A percentile compares a stretch with the other conserved stretches of the same genome.
These are phyloP conservation scores for Muntiacus muntjak DNA, from an alignment of 2,113 vertebrate genomes.

Conservation along the genomic window DNA sequence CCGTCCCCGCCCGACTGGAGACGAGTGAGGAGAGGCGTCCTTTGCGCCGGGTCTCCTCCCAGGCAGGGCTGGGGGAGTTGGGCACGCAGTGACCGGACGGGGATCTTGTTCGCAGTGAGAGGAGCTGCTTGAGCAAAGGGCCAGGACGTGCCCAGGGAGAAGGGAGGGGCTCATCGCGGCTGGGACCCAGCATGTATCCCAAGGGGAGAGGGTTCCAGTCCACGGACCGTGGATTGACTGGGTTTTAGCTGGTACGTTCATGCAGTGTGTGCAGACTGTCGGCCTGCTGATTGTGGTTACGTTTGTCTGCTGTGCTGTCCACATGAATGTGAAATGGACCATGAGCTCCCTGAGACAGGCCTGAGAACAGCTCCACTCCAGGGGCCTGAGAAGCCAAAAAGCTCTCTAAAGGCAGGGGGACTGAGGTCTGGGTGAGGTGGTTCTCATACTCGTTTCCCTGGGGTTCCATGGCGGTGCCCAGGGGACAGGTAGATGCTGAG, in stretches of 20 bases:
- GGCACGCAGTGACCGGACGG: background rate
- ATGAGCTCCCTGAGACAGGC: background rate
- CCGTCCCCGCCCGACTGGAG: background rate
- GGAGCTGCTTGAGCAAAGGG: background rate
- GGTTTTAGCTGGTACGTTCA: background rate
- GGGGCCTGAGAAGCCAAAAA: background rate
- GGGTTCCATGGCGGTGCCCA: background rate
- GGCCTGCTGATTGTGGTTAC: background rate
- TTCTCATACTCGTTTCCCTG: background rate
- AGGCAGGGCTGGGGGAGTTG: background rate
- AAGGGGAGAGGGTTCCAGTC: background rate
- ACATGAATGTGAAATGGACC: background rate
- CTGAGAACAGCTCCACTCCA: too few relatives aligned
- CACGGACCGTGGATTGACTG: background rate
- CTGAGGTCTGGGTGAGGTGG: background rate
- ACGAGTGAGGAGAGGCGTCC: background rate
- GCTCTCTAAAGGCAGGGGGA: background rate
- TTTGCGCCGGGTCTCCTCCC: background rate
- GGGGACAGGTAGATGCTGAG: background rate
- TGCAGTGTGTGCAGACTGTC: background rate
- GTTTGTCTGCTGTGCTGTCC: background rate
- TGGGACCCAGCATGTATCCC: background rate
- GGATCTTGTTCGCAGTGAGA: background rate
- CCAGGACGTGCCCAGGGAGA: accelerated
- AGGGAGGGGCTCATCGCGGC: accelerated